Conservation (phyloP, 2,113 vertebrate species). For the Delphinus delphis region DNA sequence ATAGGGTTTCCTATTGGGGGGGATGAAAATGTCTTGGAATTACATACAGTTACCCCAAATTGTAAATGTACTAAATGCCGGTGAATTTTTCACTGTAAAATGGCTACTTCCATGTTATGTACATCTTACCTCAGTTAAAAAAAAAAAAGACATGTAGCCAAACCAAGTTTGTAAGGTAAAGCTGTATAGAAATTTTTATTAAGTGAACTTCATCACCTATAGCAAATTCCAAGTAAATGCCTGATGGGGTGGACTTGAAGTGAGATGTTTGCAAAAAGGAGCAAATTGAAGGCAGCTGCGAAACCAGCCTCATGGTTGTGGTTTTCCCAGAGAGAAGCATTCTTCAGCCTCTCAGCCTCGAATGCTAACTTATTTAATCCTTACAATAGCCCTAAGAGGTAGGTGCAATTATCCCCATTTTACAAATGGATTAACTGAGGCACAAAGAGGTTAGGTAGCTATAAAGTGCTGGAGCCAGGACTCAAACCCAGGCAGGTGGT, state of each 20-base stretch:
- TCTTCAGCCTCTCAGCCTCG: not conserved
- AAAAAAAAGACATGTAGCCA: not conserved
- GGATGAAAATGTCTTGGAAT: not conserved
- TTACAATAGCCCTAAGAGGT: not conserved
- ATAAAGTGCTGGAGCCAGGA: not conserved
- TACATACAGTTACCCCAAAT: not conserved
- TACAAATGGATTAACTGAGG: not conserved
- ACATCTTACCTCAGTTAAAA: not conserved
- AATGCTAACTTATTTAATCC: not conserved
- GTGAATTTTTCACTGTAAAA: not conserved
- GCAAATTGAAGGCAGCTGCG: not conserved
- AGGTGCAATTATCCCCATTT: not conserved
- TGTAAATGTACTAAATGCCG: not conserved
- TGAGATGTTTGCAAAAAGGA: not conserved
- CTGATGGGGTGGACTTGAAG: not conserved
- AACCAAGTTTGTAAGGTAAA: not conserved
- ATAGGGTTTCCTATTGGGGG: not conserved
- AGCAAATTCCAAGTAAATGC: constrained; percentile 16
- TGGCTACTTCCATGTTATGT: not conserved
- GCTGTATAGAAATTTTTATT: not conserved
- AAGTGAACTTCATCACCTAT: not conserved
- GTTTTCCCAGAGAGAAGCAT: not conserved
- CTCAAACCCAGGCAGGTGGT: not conserved
- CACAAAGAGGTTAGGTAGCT: not conserved
- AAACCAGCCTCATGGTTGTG: not conserved